These are phyloP conservation scores for Epinotia nisella DNA, from an alignment of 2,888 invertebrate species.

Conservation along the genomic window DNA sequence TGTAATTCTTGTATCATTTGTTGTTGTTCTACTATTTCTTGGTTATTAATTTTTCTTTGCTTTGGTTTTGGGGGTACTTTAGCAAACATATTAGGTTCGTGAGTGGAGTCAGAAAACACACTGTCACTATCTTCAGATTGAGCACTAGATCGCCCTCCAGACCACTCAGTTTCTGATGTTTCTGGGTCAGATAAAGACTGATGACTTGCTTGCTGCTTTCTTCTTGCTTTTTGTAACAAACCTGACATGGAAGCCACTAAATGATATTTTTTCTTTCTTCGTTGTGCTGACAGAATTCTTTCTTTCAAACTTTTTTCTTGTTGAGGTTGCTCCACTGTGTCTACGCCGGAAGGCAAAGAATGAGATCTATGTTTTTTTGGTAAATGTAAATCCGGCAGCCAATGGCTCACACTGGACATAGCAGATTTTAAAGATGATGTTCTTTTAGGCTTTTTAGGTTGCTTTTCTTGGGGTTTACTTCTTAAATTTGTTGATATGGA, in stretches of 20 bases:
- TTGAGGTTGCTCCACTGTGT: conserved; percentile 81
- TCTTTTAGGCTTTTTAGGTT: conserved; percentile 87
- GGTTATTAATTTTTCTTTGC: conserved; percentile 77
- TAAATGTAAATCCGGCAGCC: conserved; percentile 92
- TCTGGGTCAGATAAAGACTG: conserved; percentile 91
- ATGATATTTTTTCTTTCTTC: conserved; percentile 91
- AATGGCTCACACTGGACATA: conserved; percentile 91
- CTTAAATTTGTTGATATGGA: conserved; percentile 89
- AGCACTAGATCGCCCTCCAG: conserved; percentile 86
- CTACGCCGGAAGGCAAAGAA: conserved; percentile 90
- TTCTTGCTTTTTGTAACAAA: conserved; percentile 92
- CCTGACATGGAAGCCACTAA: conserved; percentile 94
- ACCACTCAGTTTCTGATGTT: conserved; percentile 90
- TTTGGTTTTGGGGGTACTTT: conserved; percentile 83
- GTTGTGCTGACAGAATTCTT: conserved; percentile 76
- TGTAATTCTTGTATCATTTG: conserved; percentile 80
- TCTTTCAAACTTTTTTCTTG: conserved; percentile 79
- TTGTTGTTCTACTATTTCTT: conserved; percentile 81
- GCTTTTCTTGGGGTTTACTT: conserved; percentile 81
- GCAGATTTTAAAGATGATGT: conserved; percentile 91
- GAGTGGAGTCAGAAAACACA: conserved; percentile 88
- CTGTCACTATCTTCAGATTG: conserved; percentile 91
- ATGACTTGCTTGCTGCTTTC: conserved; percentile 85
- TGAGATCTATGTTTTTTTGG: conserved; percentile 92
- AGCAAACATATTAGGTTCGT: conserved; percentile 86